phyloP scores from a whole-genome alignment of 2,888 invertebrate species.

The Parapristionchus giblindavisi region DNA sequence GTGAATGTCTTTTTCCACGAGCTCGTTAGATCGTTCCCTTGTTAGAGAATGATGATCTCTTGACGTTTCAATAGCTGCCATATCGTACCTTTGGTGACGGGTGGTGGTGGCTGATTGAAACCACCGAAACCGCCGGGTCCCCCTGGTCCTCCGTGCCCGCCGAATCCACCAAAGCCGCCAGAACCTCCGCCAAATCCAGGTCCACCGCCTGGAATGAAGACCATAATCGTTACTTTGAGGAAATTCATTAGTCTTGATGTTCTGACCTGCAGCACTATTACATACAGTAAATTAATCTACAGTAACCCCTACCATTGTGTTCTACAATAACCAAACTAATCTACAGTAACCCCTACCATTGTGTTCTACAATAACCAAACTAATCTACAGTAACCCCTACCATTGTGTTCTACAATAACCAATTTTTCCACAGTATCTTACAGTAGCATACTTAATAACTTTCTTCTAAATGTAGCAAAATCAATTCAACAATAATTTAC shows the following conservation, averaged over 20 bases:
- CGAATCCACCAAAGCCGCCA: slow-evolving; percentile 2
- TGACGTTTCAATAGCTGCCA: background rate
- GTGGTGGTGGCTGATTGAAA: background rate
- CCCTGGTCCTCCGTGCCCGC: too few relatives aligned
- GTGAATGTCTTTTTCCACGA: too few relatives aligned
- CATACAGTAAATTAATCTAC: too few relatives aligned
- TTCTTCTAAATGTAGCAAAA: too few relatives aligned
- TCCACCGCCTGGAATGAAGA: slow-evolving; percentile 6
- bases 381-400: too few relatives aligned
- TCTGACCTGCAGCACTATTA: too few relatives aligned
- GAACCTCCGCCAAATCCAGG: too few relatives aligned
- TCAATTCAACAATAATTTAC: background rate
- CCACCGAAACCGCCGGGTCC: background rate
- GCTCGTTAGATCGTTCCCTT: too few relatives aligned
- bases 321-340: background rate
- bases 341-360: background rate
- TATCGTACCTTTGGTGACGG: slow-evolving; percentile 8
- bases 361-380: background rate
- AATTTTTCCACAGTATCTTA: too few relatives aligned
- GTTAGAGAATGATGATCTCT: background rate
- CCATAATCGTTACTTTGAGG: background rate
- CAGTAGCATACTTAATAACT: too few relatives aligned
- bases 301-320: too few relatives aligned
- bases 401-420: too few relatives aligned
- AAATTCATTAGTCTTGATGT: background rate